These are phyloP conservation scores for Periophthalmus magnuspinnatus DNA, from an alignment of 2,797 vertebrate genomes.

Conservation along the genomic window DNA sequence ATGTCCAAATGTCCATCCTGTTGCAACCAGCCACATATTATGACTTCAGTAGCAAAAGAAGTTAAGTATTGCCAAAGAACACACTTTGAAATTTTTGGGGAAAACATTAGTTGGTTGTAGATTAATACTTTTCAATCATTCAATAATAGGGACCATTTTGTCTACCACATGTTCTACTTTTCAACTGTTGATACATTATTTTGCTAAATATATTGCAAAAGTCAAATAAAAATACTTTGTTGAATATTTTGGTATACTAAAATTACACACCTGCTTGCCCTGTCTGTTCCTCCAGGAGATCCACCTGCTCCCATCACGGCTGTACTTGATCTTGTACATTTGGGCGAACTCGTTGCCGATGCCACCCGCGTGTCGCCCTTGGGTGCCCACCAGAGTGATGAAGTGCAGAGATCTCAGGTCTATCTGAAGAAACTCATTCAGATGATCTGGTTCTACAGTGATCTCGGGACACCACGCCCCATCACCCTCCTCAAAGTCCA, in stretches of 20 bases:
- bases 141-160: too few relatives aligned
- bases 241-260: background rate
- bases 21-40: background rate
- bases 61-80: too few relatives aligned
- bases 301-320: constrained; percentile 94
- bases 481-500: constrained; percentile 92
- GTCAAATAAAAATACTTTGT: background rate
- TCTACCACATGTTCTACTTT: too few relatives aligned
- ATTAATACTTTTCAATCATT: too few relatives aligned
- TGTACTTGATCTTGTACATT: constrained; percentile 97
- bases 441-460: constrained; percentile 86
- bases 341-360: constrained; percentile 97
- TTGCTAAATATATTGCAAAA: too few relatives aligned
- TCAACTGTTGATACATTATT: too few relatives aligned
- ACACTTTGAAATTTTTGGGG: background rate
- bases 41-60: background rate
- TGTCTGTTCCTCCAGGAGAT: constrained; percentile 93
- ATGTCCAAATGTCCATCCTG: background rate
- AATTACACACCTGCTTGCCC: constrained; percentile 83
- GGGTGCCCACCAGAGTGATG: constrained; percentile 94
- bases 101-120: background rate
- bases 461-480: constrained; percentile 95
- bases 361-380: constrained; percentile 92
- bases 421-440: constrained; percentile 96
- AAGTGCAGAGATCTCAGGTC: constrained; percentile 92